Conservation (phyloP, 1,140 invertebrate species). For the Drosophila bocqueti region DNA sequence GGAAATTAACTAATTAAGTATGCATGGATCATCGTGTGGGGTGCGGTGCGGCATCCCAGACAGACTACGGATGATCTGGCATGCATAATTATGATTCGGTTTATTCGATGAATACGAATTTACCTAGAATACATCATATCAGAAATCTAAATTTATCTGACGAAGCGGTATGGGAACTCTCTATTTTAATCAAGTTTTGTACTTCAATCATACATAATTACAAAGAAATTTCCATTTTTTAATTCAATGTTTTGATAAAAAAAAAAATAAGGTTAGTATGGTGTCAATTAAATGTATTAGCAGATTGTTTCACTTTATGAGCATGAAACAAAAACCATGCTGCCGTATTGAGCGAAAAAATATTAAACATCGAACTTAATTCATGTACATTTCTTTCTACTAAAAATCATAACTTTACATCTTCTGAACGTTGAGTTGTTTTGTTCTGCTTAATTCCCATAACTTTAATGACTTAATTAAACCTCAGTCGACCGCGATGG, state of each 20-base stretch:
- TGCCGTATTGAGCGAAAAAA: neutral
- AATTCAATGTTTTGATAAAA: neutral
- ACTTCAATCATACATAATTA: neutral
- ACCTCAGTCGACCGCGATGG: neutral
- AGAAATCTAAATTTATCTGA: neutral
- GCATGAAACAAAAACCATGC: no score
- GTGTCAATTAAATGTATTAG: neutral
- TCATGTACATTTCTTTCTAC: neutral
- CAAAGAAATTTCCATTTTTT: neutral
- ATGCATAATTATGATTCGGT: conserved; percentile 63
- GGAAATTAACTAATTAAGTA: conserved; percentile 71
- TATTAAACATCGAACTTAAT: no score
- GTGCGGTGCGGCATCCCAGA: conserved; percentile 27
- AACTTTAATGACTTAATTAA: conserved; percentile 13
- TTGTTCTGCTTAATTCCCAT: neutral
- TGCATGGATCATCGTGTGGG: conserved; percentile 53
- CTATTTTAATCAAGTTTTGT: neutral
- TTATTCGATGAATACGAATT: neutral
- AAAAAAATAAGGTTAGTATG: no score
- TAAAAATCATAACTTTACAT: neutral
- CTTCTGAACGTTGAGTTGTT: neutral
- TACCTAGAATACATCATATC: conserved; percentile 3
- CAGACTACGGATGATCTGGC: conserved; percentile 30
- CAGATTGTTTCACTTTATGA: neutral
- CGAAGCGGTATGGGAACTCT: neutral